These are phyloP conservation scores for Stichodactyla helianthus DNA, from an alignment of 64 coral and sea anemone genomes.

Conservation along the genomic window DNA sequence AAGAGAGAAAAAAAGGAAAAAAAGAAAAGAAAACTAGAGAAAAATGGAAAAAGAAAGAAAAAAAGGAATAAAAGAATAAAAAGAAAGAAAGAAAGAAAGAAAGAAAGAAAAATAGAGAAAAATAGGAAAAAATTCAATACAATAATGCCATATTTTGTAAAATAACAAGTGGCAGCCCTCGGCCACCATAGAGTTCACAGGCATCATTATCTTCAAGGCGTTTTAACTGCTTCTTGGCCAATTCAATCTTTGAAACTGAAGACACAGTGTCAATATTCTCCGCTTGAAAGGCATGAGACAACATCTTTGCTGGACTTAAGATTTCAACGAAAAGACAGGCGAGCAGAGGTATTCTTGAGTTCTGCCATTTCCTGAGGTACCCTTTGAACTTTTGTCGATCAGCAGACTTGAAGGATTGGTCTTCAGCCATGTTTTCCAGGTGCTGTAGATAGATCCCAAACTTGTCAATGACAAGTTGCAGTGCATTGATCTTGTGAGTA, in stretches of 20 bases:
- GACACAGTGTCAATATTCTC: slow-evolving; percentile 60
- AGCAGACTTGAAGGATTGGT: neutral
- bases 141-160: too few species aligned
- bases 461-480: slow-evolving; percentile 40
- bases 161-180: too few species aligned
- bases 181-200: too few species aligned
- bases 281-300: slow-evolving; percentile 52
- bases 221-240: slow-evolving; percentile 56
- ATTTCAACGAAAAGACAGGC: slow-evolving; percentile 40
- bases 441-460: slow-evolving; percentile 30
- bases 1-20: too few species aligned
- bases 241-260: slow-evolving; percentile 33
- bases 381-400: slow-evolving; percentile 58
- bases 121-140: too few species aligned
- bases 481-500: slow-evolving; percentile 31
- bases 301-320: slow-evolving; percentile 28
- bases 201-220: slow-evolving; percentile 22
- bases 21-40: too few species aligned
- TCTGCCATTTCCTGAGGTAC: slow-evolving; percentile 45
- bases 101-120: too few species aligned
- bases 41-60: too few species aligned
- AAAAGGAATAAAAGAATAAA: too few species aligned
- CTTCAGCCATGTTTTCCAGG: too few species aligned
- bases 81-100: too few species aligned
- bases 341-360: slow-evolving; percentile 32